Percentiles rank a stretch among this genome's conserved stretches.
Evolutionary conservation across 2,888 invertebrate species (phyloP).

Genomic region (Drosophila aldrichi): DNA sequence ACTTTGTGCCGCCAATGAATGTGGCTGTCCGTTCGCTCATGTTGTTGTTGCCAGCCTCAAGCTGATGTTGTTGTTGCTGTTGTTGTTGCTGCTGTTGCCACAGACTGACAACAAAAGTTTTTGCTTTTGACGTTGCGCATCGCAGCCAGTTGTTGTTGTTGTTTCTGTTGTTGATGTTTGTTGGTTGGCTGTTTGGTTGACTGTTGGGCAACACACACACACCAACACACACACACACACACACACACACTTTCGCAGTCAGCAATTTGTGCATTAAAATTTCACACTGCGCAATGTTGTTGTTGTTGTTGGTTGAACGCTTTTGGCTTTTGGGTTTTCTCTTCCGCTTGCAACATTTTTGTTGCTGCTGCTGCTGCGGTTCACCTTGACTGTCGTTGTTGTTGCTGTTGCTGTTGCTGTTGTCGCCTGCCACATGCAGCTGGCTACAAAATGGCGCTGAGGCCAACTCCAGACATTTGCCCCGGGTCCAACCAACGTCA

Average conservation of each 20-base stretch:
- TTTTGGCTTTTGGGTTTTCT: conserved; percentile 68
- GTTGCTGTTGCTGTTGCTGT: conserved; percentile 36
- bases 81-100: conserved; percentile 35
- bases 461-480: conserved; percentile 49
- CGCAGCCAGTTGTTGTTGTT: conserved; percentile 41
- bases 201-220: conserved; percentile 48
- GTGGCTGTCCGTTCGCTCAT: conserved; percentile 36
- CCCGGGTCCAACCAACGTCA: conserved; percentile 12
- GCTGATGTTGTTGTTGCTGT: conserved; percentile 24
- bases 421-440: conserved; percentile 75
- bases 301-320: conserved; percentile 60
- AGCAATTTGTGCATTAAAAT: conserved; percentile 71
- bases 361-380: conserved; percentile 32
- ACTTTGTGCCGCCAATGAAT: conserved; percentile 71
- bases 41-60: conserved; percentile 18
- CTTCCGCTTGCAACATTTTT: conserved; percentile 35
- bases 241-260: conserved; percentile 38
- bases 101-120: conserved; percentile 70
- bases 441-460: conserved; percentile 72
- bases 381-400: conserved; percentile 40
- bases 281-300: conserved; percentile 60
- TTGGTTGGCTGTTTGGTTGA: conserved; percentile 66
- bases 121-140: conserved; percentile 44
- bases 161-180: conserved; percentile 57
- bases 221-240: neutral